A percentile compares a stretch with the other conserved stretches of the same genome.
Conservation (phyloP, 2,888 invertebrate genomes). For the Amphipoea oculea region DNA sequence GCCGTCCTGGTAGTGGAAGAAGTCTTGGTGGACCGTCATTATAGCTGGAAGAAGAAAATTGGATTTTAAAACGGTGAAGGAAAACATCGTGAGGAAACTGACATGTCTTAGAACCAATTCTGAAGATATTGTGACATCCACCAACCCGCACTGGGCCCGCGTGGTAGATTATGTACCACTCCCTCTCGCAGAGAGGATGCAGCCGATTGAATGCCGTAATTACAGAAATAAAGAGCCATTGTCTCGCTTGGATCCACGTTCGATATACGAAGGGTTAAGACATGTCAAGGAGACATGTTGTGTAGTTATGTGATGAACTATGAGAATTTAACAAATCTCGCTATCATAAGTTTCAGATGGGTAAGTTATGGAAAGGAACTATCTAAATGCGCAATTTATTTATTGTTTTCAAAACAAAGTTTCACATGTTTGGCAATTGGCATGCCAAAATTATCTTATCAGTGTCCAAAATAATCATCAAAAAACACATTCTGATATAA, state of each 20-base stretch:
- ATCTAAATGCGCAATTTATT: slow-evolving; percentile 11
- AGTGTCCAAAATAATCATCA: slow-evolving; percentile 16
- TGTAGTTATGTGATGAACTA: neutral
- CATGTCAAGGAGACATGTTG: neutral
- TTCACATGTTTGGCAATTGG: neutral
- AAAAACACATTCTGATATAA: slow-evolving; percentile 26
- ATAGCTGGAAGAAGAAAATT: slow-evolving; percentile 91
- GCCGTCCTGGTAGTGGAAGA: slow-evolving; percentile 97
- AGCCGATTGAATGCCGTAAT: no score
- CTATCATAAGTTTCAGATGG: neutral
- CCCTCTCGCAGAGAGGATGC: no score
- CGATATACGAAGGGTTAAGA: neutral
- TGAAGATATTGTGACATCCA: neutral
- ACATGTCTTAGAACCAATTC: neutral
- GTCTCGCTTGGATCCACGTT: no score
- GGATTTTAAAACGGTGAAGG: neutral
- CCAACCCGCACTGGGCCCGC: no score
- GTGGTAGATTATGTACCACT: neutral
- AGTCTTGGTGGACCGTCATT: slow-evolving; percentile 97
- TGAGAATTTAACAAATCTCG: neutral
- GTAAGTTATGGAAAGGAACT: neutral
- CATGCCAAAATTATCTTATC: slow-evolving; percentile 31
- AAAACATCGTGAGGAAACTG: neutral
- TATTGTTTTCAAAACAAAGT: slow-evolving; percentile 34
- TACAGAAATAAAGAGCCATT: no score